Base-by-base conservation (phyloP, 1,140 invertebrate genomes). In the Habropoda laboriosa region DNA sequence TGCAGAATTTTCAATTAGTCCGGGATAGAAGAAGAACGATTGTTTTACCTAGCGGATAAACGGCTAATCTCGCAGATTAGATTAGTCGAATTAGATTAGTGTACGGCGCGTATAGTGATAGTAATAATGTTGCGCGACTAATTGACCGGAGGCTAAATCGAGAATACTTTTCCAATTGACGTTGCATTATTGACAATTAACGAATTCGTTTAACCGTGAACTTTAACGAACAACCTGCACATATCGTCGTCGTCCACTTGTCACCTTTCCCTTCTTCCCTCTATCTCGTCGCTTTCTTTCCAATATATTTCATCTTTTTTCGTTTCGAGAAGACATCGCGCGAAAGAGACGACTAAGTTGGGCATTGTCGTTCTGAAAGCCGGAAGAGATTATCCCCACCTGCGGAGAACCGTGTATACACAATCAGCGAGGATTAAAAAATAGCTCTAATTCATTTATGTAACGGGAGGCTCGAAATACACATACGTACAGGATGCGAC, bases 81-180 rank as follows among this genome's bases (percentile, higher is more conserved):
- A 66, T 66, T 66, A 30, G 5, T 3, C 10, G n/a, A 53, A 40
- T 51, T 49, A 49, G 21, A 67, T 51, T n/a, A 49, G 16, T n/a
- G 18, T 53, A 3, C 8, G 24, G 21, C n/a, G n/a, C n/a, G n/a
- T 35, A 24, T 35, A 32, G 18, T 6, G 12, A 55, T 57, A 42
- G 27, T 55, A 30, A 38, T 18, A 53, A 53, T 30, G 7, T 16
- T 53, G 27, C 30, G 7, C n/a, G 13, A 24, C 21, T 73, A 74
- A 64, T 63, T 66, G 49, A 8, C 10, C 10, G 1, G 3, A 53
- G 27, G 49, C 42, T 67, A 64, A 68, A 74, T 40, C 49, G n/a
- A 40, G 32, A 24, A 60, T 47, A 66, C 30, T 80, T 60, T 55
- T 55, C n/a, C 76, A 24, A 73, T 79, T 42, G 60, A 66, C 77